Percentiles rank a stretch among this genome's conserved stretches.
Evolutionary conservation across 2,888 invertebrate genomes (phyloP).

Genomic region (Leptopilina drosophilae): DNA sequence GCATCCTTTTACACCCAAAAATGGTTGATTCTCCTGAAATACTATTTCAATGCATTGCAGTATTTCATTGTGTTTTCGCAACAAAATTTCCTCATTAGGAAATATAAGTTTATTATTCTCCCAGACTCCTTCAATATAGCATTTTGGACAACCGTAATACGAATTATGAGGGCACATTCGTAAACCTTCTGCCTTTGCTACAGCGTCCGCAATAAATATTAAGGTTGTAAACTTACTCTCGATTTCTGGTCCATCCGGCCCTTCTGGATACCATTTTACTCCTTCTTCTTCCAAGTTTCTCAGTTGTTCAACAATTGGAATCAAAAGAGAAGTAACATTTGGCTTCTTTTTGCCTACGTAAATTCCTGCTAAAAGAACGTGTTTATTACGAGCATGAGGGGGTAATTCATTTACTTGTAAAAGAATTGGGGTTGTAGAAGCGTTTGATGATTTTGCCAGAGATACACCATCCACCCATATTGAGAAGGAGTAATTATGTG

Average conservation of each 20-base stretch:
- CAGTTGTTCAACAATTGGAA: background rate
- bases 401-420: slow-evolving; percentile 48
- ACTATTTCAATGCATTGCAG: too few relatives aligned
- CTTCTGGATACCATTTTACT: slow-evolving; percentile 32
- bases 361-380: slow-evolving; percentile 47
- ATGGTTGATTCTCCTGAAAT: too few relatives aligned
- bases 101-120: background rate
- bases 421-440: slow-evolving; percentile 43
- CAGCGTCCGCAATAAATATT: slow-evolving; percentile 42
- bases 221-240: slow-evolving; percentile 43
- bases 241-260: background rate
- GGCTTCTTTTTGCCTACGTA: slow-evolving; percentile 49
- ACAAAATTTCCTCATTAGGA: background rate
- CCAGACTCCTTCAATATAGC: background rate
- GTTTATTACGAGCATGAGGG: slow-evolving; percentile 43
- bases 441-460: slow-evolving; percentile 38
- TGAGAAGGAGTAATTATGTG: slow-evolving; percentile 46
- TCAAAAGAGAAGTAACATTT: slow-evolving; percentile 27
- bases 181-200: slow-evolving; percentile 41
- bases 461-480: slow-evolving; percentile 46
- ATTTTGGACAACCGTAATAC: slow-evolving; percentile 38
- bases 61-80: background rate
- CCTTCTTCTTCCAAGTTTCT: slow-evolving; percentile 15
- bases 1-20: background rate
- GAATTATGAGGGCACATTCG: slow-evolving; percentile 49